Base-by-base conservation (phyloP, 2,888 invertebrate species). In the Zeuzera pyrina region DNA sequence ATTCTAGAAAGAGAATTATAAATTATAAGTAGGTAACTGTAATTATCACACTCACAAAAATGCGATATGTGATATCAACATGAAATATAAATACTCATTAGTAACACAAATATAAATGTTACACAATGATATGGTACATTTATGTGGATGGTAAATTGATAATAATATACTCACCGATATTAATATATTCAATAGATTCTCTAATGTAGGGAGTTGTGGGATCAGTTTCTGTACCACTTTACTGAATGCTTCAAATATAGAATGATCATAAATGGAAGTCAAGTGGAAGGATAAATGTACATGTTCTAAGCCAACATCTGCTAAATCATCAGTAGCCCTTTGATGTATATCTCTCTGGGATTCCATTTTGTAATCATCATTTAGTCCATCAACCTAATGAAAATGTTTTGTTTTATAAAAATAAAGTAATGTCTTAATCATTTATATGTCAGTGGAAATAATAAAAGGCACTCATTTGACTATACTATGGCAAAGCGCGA, bases 151-250 rank as follows among this genome's bases (percentile, higher is more conserved):
- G n/a, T n/a, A n/a, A n/a, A n/a, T 19, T 19, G 19, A 19, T 5
- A 5, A 19, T 19, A 16, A 32, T 29, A n/a, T 42, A 84, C 89
- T 89, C 85, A 97, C 97, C 48, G 97, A 95, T 81, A 98, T 97
- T 49, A 99, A 91, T 65, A 98, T 96, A 71, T 99, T 98, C 41
- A 99, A 86, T 45, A 99, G 88, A 78, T 98, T 97, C 85, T 99
- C 99, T 64, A 99, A 84, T 2, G 97, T 96, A 16, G 98, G 95
- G 54, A 99, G 85, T 71, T 99, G 98, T 21, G 97, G 97, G 60
- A 99, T 98, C 41, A 99, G 83, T 72, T 99, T 99, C 72, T 99
- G 99, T 31, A 99, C 98, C 40, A 99, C 98, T 89, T 99, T 99
- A 53, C 97, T 98, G 81, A 98, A 98, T 7, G 99, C 99, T 84